Percentiles rank a stretch among this genome's conserved stretches.
phyloP scores from a whole-genome alignment of 2,113 vertebrate genomes.

The Mungos mungo region DNA sequence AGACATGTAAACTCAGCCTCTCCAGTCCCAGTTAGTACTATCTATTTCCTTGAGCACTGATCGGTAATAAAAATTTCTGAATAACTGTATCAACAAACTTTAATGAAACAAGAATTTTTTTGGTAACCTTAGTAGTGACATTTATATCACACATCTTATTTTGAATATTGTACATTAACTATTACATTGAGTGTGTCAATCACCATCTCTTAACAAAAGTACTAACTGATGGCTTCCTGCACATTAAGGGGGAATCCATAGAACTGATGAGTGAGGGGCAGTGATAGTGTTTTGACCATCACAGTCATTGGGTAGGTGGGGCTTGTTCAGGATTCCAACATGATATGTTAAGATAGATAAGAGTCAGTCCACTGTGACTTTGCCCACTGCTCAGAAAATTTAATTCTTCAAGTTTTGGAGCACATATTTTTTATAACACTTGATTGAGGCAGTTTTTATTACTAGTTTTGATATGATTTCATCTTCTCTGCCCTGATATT shows the following conservation, averaged over 20 bases:
- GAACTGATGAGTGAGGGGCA: neutral
- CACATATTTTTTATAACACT: neutral
- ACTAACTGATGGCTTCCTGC: neutral
- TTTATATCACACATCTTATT: neutral
- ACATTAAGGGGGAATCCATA: neutral
- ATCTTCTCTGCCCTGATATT: neutral
- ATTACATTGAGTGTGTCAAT: neutral
- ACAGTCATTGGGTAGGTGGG: fast-evolving
- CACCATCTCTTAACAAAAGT: neutral
- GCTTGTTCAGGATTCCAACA: neutral
- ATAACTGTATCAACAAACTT: neutral
- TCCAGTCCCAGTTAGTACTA: neutral
- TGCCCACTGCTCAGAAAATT: neutral
- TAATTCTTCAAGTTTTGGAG: neutral
- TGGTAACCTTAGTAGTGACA: neutral
- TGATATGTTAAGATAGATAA: neutral
- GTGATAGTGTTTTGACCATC: neutral
- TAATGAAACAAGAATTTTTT: neutral
- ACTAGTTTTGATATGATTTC: neutral
- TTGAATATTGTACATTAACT: neutral
- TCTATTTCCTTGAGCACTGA: neutral
- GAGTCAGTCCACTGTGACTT: neutral
- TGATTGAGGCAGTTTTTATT: neutral
- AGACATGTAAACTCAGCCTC: neutral
- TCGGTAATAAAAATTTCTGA: neutral